These are phyloP conservation scores for Oreocharis arfaki DNA, from an alignment of 2,113 vertebrate genomes.

Conservation along the genomic window DNA sequence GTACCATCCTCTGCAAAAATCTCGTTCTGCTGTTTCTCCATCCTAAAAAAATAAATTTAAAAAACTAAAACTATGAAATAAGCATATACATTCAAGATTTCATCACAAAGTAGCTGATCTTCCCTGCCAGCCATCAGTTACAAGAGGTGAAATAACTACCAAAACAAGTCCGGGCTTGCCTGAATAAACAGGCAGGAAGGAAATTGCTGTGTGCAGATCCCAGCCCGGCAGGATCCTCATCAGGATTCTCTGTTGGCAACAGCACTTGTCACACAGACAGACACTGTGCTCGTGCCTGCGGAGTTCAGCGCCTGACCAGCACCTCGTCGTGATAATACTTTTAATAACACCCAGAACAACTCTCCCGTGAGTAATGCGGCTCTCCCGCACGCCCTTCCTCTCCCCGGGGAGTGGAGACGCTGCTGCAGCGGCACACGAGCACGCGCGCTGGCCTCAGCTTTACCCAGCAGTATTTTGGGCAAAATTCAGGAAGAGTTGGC, in stretches of 20 bases:
- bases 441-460: not conserved
- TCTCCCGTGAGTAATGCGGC: fast-evolving
- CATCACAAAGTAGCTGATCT: not conserved
- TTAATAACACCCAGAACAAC: not conserved
- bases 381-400: not conserved
- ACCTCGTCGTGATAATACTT: not conserved
- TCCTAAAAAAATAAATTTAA: not conserved
- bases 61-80: not conserved
- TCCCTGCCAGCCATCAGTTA: not conserved
- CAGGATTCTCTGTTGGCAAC: not conserved
- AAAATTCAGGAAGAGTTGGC: not conserved
- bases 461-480: not conserved
- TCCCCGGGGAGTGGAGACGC: not conserved
- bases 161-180: not conserved
- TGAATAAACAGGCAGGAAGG: conserved; percentile 3
- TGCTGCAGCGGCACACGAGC: not conserved
- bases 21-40: not conserved
- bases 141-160: not conserved
- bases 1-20: not conserved
- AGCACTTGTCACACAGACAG: not conserved
- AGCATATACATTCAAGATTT: not conserved
- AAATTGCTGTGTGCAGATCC: not conserved
- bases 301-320: not conserved
- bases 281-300: fast-evolving
- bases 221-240: not conserved